phyloP scores from a whole-genome alignment of 2,113 vertebrate genomes.

The Burhinus bistriatus region DNA sequence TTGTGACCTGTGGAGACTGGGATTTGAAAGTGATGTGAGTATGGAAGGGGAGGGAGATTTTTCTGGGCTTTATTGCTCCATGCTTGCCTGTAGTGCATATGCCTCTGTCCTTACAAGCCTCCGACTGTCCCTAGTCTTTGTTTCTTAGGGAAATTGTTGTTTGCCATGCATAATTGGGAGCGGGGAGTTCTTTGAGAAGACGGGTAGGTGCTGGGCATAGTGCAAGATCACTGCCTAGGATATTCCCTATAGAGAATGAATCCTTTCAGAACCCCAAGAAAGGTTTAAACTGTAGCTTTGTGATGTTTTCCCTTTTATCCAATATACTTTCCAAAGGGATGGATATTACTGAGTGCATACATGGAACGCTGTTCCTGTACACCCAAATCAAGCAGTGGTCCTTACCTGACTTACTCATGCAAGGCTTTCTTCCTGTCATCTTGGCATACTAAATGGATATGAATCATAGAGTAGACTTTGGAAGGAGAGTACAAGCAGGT shows the following conservation, averaged over 20 bases:
- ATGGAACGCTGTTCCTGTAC: background rate
- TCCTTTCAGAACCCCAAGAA: background rate
- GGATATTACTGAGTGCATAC: background rate
- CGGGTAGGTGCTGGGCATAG: background rate
- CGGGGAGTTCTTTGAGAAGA: background rate
- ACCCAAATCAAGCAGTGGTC: background rate
- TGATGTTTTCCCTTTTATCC: background rate
- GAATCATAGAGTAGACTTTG: background rate
- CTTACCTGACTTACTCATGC: background rate
- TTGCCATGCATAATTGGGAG: background rate
- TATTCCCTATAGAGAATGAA: background rate
- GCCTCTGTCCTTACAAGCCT: slow-evolving; percentile 12
- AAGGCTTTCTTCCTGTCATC: background rate
- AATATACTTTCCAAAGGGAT: background rate
- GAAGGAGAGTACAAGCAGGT: background rate
- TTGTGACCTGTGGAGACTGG: slow-evolving; percentile 88
- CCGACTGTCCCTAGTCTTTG: background rate
- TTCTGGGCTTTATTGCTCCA: background rate
- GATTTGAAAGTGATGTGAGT: slow-evolving; percentile 89
- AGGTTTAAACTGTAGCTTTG: background rate
- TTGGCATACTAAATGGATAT: background rate
- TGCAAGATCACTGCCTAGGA: background rate
- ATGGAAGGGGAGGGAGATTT: slow-evolving; percentile 52
- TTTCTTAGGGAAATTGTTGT: background rate
- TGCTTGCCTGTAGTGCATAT: background rate